A percentile compares a stretch with the other conserved stretches of the same genome.
These are phyloP conservation scores for Scaptodrosophila lebanonensis DNA, from an alignment of 1,140 invertebrate species.

Conservation along the genomic window DNA sequence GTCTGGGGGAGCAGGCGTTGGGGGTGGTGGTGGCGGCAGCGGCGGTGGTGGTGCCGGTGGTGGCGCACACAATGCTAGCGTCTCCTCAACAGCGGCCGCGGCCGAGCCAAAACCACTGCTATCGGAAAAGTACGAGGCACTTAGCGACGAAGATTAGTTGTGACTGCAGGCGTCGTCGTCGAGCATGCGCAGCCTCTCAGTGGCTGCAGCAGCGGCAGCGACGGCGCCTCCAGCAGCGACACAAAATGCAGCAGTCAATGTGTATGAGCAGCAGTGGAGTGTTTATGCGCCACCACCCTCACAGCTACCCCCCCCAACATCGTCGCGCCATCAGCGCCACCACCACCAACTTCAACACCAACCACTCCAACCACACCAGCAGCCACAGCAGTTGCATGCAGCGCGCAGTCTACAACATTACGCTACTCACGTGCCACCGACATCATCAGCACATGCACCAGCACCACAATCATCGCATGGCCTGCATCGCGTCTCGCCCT, in stretches of 20 bases:
- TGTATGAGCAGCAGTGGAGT: constrained; percentile 23
- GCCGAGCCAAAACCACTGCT: constrained; percentile 88
- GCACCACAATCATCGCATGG: constrained; percentile 15
- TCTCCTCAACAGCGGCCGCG: constrained; percentile 54
- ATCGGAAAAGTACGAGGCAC: constrained; percentile 90
- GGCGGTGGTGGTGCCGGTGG: constrained; percentile 61
- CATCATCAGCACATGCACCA: constrained; percentile 19
- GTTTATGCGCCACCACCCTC: constrained; percentile 3
- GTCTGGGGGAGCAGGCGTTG: background rate
- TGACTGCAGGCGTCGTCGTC: constrained; percentile 76
- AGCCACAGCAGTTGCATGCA: constrained; percentile 20
- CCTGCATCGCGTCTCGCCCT: background rate
- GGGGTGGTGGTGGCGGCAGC: constrained; percentile 1
- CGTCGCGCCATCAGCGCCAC: too few species aligned
- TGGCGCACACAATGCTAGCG: constrained; percentile 50
- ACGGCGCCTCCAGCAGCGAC: constrained; percentile 51
- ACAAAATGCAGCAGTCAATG: constrained; percentile 26
- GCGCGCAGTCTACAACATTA: constrained; percentile 3
- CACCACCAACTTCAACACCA: too few species aligned
- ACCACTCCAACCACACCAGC: constrained; percentile 30
- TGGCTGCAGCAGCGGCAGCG: constrained; percentile 37
- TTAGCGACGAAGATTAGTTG: constrained; percentile 90
- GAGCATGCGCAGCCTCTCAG: constrained; percentile 31
- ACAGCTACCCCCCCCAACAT: too few species aligned
- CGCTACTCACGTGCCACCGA: constrained; percentile 14